Conservation (phyloP, 2,113 vertebrate species). For the Carlito syrichta region DNA sequence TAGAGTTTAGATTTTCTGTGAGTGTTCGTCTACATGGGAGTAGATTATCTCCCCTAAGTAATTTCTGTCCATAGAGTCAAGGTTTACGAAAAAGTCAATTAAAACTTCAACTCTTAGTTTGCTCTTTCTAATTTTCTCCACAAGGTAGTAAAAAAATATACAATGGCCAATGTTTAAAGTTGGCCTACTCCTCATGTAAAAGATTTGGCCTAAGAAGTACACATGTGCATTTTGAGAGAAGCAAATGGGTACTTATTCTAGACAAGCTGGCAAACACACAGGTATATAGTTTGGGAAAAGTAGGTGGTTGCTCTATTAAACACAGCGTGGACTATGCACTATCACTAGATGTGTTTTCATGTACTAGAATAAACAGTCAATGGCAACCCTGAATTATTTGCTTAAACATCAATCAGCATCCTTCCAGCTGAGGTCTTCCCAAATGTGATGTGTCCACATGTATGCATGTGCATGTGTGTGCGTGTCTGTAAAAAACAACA, state of each 20-base stretch:
- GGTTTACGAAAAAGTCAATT: neutral
- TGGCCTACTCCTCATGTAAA: neutral
- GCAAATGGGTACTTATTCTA: neutral
- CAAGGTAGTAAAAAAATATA: neutral
- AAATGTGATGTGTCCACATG: neutral
- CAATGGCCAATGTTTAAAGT: neutral
- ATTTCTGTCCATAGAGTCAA: neutral
- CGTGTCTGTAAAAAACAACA: neutral
- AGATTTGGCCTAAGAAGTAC: neutral
- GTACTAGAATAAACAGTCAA: neutral
- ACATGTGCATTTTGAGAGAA: neutral
- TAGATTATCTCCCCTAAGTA: neutral
- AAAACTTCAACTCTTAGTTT: neutral
- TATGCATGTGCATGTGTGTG: neutral
- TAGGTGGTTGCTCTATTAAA: neutral
- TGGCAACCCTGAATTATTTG: neutral
- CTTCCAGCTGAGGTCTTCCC: neutral
- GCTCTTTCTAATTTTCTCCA: neutral
- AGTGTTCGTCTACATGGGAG: neutral
- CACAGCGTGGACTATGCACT: neutral
- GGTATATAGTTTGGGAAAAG: neutral
- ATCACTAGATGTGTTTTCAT: neutral
- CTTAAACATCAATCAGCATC: neutral
- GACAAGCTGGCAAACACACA: neutral
- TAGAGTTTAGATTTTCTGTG: neutral